Evolutionary conservation across 2,888 invertebrate species (phyloP), one percentile per base, ranked within the genome.

Genomic region (Megalurothrips usitatus): DNA sequence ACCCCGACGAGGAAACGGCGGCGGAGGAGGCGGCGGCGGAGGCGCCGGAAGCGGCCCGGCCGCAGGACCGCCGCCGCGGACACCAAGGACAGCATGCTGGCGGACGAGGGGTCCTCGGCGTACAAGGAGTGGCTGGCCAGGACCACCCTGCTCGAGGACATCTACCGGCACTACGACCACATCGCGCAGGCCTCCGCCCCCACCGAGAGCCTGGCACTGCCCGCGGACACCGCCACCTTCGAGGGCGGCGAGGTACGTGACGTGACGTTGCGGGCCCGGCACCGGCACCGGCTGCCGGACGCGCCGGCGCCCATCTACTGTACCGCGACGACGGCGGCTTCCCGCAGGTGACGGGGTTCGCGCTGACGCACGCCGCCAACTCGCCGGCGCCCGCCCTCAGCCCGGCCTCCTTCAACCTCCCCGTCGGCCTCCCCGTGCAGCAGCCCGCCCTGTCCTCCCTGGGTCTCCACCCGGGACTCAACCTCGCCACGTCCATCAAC

Each of bases 71-170:
- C 19, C 63, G 19, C n/a, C 58, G 23, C 28, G 19, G 52, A 79
- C 49, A 49, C 79, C 52, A 79, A 79, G 79, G 79, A 79, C 49
- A 48, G 47, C 28, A 19, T 79, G 79, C 49, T 79, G 49, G 52
- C 43, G n/a, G 79, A 79, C 49, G 49, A 79, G 49, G 79, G 79
- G 23, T 79, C 79, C 19, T 48, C 49, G 79, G 58, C 49, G 52
- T 79, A 79, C 49, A 49, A 58, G 17, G 58, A 52, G n/a, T 79
- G 79, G 79, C 49, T 79, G 49, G 79, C 34, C 49, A 79, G 79
- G 79, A 79, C 52, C 23, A 58, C 79, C 28, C 52, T 79, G 79
- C 79, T 79, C 28, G 79, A 79, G 49, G 79, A 79, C 49, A 79
- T 79, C 34, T 79, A 79, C 49, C 79, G 43, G 17, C 79, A 79